Base-by-base conservation (phyloP, 2,113 vertebrate genomes). In the Gila orcuttii region DNA sequence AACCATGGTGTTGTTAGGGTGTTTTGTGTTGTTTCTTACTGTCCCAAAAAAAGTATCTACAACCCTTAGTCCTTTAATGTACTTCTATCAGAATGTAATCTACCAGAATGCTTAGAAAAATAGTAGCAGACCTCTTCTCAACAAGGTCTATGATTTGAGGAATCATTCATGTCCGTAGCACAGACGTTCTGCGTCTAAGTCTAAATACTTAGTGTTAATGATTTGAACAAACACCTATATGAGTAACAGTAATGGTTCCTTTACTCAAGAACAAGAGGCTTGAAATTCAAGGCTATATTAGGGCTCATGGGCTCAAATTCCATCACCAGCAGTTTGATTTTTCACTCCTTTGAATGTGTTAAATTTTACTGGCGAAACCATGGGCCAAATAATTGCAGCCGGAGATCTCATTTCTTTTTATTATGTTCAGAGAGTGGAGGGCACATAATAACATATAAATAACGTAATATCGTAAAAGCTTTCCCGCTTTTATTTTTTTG, bases 281-380 rank as follows among this genome's bases (percentile, higher is more conserved):
- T 80, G 77, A 28, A 28, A 86, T 85, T 39, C 57, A 45, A 73
- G 69, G 66, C 36, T 47, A 12, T 87, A 57, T 85, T 55, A 50
- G 11, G 39, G 50, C 45, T 62, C 81, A 39, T 76, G 66, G 82
- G 57, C 81, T 52, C 52, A 33, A 75, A 86, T 88, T 86, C 73
- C 50, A 86, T 87, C 68, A 80, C n/a, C 71, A 79, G 68, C 78
- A 6, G 57, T 79, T 88, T 86, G 80, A 88, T 86, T 87, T 76
- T 88, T 78, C 66, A 76, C 50, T 71, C 23, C 31, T 79, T 39
- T n/a, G 74, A 80, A 87, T 69, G 77, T 86, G 87, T 71, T 71
- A 68, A 84, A 85, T 89, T 86, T 89, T 83, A 88, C 85, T 86
- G 89, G 75, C 78, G 36, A 74, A 82, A 79, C 50, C 84, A 71